Conservation (phyloP, 2,888 invertebrate species). For the Nasonovia ribisnigri region DNA sequence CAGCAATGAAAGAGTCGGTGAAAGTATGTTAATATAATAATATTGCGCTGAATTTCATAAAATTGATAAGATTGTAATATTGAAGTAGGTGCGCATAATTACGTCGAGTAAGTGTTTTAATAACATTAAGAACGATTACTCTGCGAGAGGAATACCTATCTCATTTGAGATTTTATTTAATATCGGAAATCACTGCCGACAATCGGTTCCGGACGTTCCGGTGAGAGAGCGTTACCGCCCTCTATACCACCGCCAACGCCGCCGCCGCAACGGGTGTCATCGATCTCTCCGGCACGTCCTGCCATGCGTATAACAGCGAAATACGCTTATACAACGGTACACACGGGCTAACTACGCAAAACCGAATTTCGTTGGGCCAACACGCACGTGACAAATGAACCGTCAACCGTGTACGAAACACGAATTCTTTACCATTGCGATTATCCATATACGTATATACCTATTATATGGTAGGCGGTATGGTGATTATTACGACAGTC, state of each 20-base stretch:
- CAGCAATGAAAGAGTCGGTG: neutral
- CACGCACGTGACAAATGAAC: slow-evolving; percentile 13
- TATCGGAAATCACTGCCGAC: slow-evolving; percentile 56
- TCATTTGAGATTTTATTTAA: neutral
- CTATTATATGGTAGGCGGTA: neutral
- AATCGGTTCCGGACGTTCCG: slow-evolving; percentile 53
- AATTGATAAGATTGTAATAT: neutral
- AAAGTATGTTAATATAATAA: no score
- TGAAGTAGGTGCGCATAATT: neutral
- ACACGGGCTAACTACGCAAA: slow-evolving; percentile 23
- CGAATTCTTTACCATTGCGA: neutral
- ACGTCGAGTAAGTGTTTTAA: neutral
- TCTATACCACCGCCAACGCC: neutral
- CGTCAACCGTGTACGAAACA: neutral
- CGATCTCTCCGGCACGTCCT: slow-evolving; percentile 61
- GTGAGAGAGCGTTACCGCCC: slow-evolving; percentile 35
- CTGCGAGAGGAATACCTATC: neutral
- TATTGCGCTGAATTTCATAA: neutral
- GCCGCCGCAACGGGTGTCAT: slow-evolving; percentile 61
- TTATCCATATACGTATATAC: neutral
- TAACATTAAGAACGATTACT: slow-evolving; percentile 13
- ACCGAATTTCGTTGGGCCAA: neutral
- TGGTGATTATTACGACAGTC: neutral
- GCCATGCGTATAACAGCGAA: slow-evolving; percentile 59
- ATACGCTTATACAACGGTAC: neutral